A percentile compares a stretch with the other conserved stretches of the same genome.
Conservation (phyloP, 2,113 vertebrate species). For the Orientallactaga bullata region DNA sequence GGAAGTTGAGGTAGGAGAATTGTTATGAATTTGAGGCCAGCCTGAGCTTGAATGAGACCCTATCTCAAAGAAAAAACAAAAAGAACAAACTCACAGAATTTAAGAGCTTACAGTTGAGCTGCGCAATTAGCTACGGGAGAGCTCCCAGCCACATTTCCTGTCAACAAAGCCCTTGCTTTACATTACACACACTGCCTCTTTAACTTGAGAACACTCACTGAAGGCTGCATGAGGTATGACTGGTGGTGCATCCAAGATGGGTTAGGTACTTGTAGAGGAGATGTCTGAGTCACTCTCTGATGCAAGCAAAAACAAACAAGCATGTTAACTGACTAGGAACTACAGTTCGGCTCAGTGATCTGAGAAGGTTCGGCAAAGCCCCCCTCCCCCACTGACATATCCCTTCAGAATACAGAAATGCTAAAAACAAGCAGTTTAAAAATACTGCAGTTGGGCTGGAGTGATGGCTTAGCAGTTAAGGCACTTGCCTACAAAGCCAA, state of each 20-base stretch:
- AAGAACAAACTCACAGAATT: background rate
- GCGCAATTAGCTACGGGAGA: background rate
- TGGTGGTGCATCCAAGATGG: conserved; percentile 95
- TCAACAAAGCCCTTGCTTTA: background rate
- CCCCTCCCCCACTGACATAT: background rate
- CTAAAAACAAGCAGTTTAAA: conserved; percentile 9
- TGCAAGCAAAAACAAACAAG: conserved; percentile 63
- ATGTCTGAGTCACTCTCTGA: conserved; percentile 77
- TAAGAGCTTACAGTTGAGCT: background rate
- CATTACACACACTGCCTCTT: conserved; percentile 17
- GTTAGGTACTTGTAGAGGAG: conserved; percentile 89
- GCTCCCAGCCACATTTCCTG: conserved; percentile 36
- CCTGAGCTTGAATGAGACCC: too few relatives aligned
- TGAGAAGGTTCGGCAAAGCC: conserved; percentile 24
- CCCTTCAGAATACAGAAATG: conserved; percentile 39
- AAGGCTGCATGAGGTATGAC: conserved; percentile 95
- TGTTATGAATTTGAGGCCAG: too few relatives aligned
- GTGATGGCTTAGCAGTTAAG: too few relatives aligned
- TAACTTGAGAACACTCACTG: conserved; percentile 87
- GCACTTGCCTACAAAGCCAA: too few relatives aligned
- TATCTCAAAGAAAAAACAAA: too few relatives aligned
- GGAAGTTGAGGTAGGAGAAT: too few relatives aligned
- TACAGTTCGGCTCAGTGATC: background rate
- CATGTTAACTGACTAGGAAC: conserved; percentile 41
- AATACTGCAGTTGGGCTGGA: background rate